Evolutionary conservation across 2,113 vertebrate genomes (phyloP), one percentile per base, ranked within the genome.

Genomic region (Capricornis sumatraensis): DNA sequence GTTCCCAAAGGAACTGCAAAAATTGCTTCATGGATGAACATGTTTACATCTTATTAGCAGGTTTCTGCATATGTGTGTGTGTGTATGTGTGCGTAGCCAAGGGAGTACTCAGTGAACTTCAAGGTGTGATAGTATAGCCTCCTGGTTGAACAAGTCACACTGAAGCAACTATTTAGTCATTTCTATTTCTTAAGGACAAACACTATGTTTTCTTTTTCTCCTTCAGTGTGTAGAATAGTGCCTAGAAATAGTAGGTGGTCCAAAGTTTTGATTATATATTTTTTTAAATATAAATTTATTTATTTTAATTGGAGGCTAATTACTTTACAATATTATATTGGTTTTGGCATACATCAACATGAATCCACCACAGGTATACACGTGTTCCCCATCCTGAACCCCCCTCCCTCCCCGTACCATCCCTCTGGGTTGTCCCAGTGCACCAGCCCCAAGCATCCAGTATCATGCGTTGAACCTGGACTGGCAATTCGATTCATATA

Each of bases 1-100:
- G 16, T 95, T 96, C 74, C 6, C 25, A 96, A 58, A 82, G n/a
- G 79, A 92, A 71, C n/a, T 15, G 94, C 87, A 67, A 64, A 91
- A 53, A 93, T 79, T 76, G 17, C 21, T 96, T 95, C 58, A 88
- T 43, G 58, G 25, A 71, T 94, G 12, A 81, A 88, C 23, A 40
- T 76, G 27, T 53, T 96, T 94, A 53, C 23, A 71, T 79, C 5
- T 89, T 91, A 45, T 25, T 87, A 86, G 10, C 57, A 27, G 9
- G 10, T 81, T 67, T 47, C 5, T 55, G 5, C 92, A 2, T 94
- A 81, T 91, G 27, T 57, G 16, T 71, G 27, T 84, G 6, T 53
- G 30, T 62, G 11, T 52, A 5, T n/a, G 27, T 36, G n/a, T 85
- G 15, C 33, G 23, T 71, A 71, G 19, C 58, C 62, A 36, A 89